Conservation (phyloP, 2,113 vertebrate species). For the Plotosus lineatus region DNA sequence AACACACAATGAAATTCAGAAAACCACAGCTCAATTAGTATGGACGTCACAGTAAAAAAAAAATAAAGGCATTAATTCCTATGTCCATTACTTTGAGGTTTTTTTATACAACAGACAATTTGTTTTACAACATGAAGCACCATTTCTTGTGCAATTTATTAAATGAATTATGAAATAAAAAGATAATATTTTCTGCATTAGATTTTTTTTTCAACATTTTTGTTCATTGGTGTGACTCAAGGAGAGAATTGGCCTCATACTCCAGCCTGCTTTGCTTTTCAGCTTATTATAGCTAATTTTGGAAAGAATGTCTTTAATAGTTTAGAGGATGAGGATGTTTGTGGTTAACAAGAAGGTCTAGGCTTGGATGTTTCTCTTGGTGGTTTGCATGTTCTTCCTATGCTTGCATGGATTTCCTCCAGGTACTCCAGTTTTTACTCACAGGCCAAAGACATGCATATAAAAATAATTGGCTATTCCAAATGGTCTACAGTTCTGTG, state of each 20-base stretch:
- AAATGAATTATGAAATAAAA: not conserved
- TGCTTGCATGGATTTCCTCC: too few species aligned
- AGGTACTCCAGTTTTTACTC: too few species aligned
- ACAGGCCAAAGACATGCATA: too few species aligned
- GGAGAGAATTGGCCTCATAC: not conserved
- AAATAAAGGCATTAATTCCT: too few species aligned
- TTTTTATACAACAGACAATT: not conserved
- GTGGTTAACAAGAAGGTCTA: too few species aligned
- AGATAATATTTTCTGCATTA: not conserved
- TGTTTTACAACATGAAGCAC: not conserved
- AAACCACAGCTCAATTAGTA: not conserved
- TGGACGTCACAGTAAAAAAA: too few species aligned
- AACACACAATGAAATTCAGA: constrained; percentile 11
- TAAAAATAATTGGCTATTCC: too few species aligned
- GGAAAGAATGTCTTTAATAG: not conserved
- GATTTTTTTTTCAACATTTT: not conserved
- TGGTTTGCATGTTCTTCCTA: too few species aligned
- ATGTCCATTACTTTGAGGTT: not conserved
- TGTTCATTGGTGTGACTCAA: not conserved
- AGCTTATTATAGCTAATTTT: not conserved
- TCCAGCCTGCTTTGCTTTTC: too few species aligned
- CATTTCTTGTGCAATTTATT: too few species aligned
- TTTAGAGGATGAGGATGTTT: not conserved
- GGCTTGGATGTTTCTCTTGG: too few species aligned
- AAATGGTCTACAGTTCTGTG: too few species aligned